These are phyloP conservation scores for Drosophila funebris DNA, from an alignment of 1,140 invertebrate genomes.

Conservation along the genomic window DNA sequence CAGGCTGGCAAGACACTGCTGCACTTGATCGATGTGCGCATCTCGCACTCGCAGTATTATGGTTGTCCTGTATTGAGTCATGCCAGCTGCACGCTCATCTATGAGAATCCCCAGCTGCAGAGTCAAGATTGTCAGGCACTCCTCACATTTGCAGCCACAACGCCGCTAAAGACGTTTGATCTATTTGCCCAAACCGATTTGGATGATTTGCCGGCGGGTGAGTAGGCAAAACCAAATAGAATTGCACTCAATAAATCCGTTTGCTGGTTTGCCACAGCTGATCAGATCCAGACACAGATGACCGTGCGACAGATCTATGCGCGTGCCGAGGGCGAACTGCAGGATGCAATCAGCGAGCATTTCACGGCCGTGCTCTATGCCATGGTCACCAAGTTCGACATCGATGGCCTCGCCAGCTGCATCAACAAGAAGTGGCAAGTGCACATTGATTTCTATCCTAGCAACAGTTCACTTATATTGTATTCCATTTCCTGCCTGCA, in stretches of 20 bases:
- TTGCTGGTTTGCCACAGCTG: slow-evolving; percentile 52
- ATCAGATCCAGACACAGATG: slow-evolving; percentile 84
- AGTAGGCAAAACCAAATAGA: background rate
- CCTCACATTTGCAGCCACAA: slow-evolving; percentile 43
- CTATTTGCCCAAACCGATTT: slow-evolving; percentile 31
- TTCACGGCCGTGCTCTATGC: slow-evolving; percentile 84
- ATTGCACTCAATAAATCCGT: background rate
- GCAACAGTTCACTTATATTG: background rate
- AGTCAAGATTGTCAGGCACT: slow-evolving; percentile 39
- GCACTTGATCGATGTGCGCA: slow-evolving; percentile 84
- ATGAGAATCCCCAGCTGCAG: slow-evolving; percentile 79
- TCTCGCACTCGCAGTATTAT: slow-evolving; percentile 81
- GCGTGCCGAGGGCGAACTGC: slow-evolving; percentile 74
- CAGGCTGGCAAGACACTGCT: slow-evolving; percentile 83
- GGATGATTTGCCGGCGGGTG: slow-evolving; percentile 51
- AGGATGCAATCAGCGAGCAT: slow-evolving; percentile 75
- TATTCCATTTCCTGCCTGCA: slow-evolving; percentile 18
- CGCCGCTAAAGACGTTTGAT: slow-evolving; percentile 35
- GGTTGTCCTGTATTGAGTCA: slow-evolving; percentile 68
- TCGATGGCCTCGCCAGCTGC: slow-evolving; percentile 83
- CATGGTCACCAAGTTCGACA: slow-evolving; percentile 84
- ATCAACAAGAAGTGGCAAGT: slow-evolving; percentile 70
- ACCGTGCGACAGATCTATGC: slow-evolving; percentile 84
- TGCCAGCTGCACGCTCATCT: slow-evolving; percentile 80
- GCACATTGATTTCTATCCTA: background rate